Evolutionary conservation across 2,888 invertebrate species (phyloP).

Genomic region (Dyspetes luteomarginatus): DNA sequence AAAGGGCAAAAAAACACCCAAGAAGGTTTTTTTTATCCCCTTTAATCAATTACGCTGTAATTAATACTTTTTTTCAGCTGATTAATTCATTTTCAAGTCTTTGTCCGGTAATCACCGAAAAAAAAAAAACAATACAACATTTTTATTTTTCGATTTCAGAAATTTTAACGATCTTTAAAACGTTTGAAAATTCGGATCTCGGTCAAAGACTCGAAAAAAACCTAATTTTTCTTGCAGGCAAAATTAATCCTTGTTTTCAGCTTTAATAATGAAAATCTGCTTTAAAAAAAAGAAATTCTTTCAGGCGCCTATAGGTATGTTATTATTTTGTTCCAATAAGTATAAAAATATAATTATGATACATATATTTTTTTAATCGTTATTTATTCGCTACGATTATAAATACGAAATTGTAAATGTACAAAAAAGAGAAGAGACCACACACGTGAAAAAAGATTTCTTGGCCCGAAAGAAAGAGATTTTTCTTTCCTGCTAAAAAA

Average conservation of each 20-base stretch:
- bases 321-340: slow-evolving; percentile 82
- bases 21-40: slow-evolving; percentile 31
- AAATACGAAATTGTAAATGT: slow-evolving; percentile 14
- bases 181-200: slow-evolving; percentile 30
- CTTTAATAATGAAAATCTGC: slow-evolving; percentile 72
- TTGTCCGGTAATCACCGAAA: slow-evolving; percentile 11
- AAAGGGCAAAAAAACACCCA: slow-evolving; percentile 35
- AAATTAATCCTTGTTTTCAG: slow-evolving; percentile 75
- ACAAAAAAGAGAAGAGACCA: slow-evolving; percentile 49
- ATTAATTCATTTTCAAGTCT: slow-evolving; percentile 46
- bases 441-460: slow-evolving; percentile 49
- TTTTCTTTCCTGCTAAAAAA: slow-evolving; percentile 19
- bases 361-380: too few species aligned
- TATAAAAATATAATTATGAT: slow-evolving; percentile 20
- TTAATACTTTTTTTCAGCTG: slow-evolving; percentile 45
- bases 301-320: slow-evolving; percentile 83
- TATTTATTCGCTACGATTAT: too few species aligned
- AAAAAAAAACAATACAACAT: neutral
- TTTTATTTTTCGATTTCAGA: too few species aligned
- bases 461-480: slow-evolving; percentile 15
- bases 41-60: slow-evolving; percentile 39
- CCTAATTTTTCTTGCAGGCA: slow-evolving; percentile 67
- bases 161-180: neutral
- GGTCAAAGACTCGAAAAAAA: slow-evolving; percentile 49
- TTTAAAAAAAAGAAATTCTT: slow-evolving; percentile 73